Conservation (phyloP, 2,888 invertebrate genomes). For the Bedellia somnulentella region DNA sequence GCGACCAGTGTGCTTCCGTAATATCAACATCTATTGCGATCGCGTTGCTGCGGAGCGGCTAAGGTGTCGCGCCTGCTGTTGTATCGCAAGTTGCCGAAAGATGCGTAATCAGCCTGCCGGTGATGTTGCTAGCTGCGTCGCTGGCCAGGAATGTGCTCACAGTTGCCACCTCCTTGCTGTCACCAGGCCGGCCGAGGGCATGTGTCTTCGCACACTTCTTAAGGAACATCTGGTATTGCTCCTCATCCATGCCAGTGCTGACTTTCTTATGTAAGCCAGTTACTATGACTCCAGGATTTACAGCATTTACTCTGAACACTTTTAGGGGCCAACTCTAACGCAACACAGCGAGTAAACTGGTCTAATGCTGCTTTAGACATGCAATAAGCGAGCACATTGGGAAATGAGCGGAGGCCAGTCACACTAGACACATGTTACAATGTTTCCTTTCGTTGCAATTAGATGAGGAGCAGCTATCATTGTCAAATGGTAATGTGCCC, state of each 20-base stretch:
- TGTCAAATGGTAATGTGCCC: conserved; percentile 75
- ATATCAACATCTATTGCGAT: too few species aligned
- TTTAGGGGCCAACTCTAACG: conserved; percentile 78
- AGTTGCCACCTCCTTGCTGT: conserved; percentile 80
- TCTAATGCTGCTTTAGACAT: conserved; percentile 93
- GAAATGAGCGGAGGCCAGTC: conserved; percentile 83
- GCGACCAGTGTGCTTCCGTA: too few species aligned
- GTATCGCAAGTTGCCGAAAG: too few species aligned
- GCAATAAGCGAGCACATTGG: conserved; percentile 86
- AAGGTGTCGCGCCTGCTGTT: too few species aligned
- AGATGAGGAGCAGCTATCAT: conserved; percentile 84
- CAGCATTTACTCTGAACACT: conserved; percentile 85
- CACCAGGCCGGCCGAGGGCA: conserved; percentile 85
- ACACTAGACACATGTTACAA: conserved; percentile 95
- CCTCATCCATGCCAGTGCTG: conserved; percentile 75
- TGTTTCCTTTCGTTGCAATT: conserved; percentile 74
- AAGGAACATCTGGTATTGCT: conserved; percentile 77
- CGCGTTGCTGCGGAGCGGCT: too few species aligned
- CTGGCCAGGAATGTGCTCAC: conserved; percentile 89
- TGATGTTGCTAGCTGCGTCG: conserved; percentile 80
- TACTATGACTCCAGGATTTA: conserved; percentile 90
- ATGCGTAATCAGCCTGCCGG: too few species aligned
- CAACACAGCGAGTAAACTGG: conserved; percentile 89
- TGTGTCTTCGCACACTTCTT: conserved; percentile 83
- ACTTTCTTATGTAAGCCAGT: conserved; percentile 81